Base-by-base conservation (phyloP, 2,113 vertebrate genomes). In the Laterallus jamaicensis region DNA sequence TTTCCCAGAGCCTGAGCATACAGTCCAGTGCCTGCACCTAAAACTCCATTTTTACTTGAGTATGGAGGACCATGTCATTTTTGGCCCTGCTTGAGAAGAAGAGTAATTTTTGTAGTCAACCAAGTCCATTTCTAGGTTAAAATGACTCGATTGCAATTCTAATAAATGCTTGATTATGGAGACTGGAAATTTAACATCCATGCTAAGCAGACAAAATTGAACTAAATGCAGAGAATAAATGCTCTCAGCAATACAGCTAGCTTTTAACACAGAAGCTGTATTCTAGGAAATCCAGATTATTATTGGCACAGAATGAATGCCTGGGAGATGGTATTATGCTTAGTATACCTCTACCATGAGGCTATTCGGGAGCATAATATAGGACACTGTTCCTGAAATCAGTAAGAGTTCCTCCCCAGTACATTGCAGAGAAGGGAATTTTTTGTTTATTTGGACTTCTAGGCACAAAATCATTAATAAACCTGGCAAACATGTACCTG, bases 211-310 rank as follows among this genome's bases (percentile, higher is more conserved):
- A 39, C 29, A 94, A 80, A 95, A 92, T 42, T 52, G 58, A 85
- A 73, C 32, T 64, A 67, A 64, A 82, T 62, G n/a, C 35, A 81
- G 44, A 76, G 39, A 78, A 88, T 31, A 86, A 88, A 92, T 60
- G 47, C 18, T 84, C 93, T 76, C 80, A 71, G 24, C 9, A 24
- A 56, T 78, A 60, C 67, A 67, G 37, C 49, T 64, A 15, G 4
- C 3, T 93, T 84, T 75, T 82, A 89, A 89, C 16, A 37, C 16
- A 84, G 29, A 76, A 80, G 16, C 7, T 49, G 26, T 56, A 14
- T 89, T 91, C 66, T 92, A 89, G 42, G 74, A 92, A 95, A 82
- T 82, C 14, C 49, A 74, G 39, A 40, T 86, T 76, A 42, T 69
- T 37, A 37, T 5, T 86, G 75, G 7, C 19, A 83, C 4, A 21